Evolutionary conservation across 2,888 invertebrate species (phyloP), one percentile per base, ranked within the genome.

Genomic region (Meandrusa payeni): DNA sequence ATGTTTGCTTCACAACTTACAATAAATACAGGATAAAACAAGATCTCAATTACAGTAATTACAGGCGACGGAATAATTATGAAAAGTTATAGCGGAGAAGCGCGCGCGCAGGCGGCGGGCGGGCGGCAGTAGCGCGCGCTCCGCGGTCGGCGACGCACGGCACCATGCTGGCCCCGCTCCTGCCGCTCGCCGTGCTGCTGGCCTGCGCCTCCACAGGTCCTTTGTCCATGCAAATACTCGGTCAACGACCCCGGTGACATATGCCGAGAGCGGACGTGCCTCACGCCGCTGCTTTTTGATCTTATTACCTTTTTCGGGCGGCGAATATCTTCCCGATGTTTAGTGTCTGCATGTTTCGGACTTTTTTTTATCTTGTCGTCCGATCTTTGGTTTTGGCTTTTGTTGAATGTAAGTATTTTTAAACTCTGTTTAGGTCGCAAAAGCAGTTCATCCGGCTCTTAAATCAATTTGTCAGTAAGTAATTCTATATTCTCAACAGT

Each of bases 191-290:
- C 60, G 59, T 61, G 53, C 56, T 55, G 51, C 54, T 57, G 51
- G 53, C 56, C 48, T 52, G 63, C 61, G 57, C 61, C 32, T 13
- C 26, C 58, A 57, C 64, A 55, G 65, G 61, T 59, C 51, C 51
- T 43, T 44, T 44, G 55, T 54, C 51, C 64, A 69, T 68, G 76
- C 78, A 69, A 76, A 75, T 65, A 57, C 28, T 58, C 72, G 83
- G 81, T 74, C 83, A 60, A 57, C 64, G 79, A 82, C 79, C 83
- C 73, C 73, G 64, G 69, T 75, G 76, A 74, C 67, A 72, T 74
- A 76, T 71, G 71, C 67, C 52, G 53, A 65, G 69, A 64, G 68
- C 65, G 60, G 61, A 54, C 58, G 54, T 57, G 46, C 37, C 39
- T 28, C 31, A 5, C 36, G 41, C 34, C 38, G 55, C 53, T 52